A percentile compares a stretch with the other conserved stretches of the same genome.
Evolutionary conservation across 2,113 vertebrate genomes (phyloP).

Genomic region (Pseudonaja textilis): DNA sequence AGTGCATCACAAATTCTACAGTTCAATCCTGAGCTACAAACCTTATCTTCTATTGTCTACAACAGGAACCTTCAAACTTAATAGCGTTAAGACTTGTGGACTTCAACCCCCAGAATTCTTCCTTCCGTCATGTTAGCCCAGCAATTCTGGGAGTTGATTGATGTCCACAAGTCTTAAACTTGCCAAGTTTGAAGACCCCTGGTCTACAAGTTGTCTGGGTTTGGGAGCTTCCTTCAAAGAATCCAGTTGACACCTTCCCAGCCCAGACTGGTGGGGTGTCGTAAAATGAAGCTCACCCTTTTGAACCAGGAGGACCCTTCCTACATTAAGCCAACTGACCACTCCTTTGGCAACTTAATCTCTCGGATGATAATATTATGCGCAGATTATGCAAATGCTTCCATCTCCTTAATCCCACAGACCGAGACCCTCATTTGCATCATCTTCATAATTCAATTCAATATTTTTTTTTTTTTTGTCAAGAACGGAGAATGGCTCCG

Average conservation of each 20-base stretch:
- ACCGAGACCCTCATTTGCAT: slow-evolving; percentile 71
- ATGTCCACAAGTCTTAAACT: too few species aligned
- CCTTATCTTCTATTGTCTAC: not conserved
- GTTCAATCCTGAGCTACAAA: not conserved
- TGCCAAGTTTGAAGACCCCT: too few species aligned
- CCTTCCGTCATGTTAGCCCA: too few species aligned
- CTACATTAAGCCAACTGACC: not conserved
- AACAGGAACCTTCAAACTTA: not conserved
- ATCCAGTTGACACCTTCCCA: not conserved
- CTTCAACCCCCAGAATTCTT: too few species aligned
- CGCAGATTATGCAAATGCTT: slow-evolving; percentile 68
- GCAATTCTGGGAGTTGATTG: too few species aligned
- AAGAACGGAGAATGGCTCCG: slow-evolving; percentile 75
- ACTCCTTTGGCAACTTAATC: slow-evolving; percentile 17
- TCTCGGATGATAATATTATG: slow-evolving; percentile 53
- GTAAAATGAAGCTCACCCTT: not conserved
- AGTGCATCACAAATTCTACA: not conserved
- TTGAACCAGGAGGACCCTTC: not conserved
- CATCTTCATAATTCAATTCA: slow-evolving; percentile 78
- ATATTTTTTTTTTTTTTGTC: slow-evolving; percentile 67
- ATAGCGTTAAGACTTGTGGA: too few species aligned
- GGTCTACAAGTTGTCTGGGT: not conserved
- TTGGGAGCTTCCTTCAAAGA: not conserved
- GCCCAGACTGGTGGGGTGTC: not conserved
- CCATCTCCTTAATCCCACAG: slow-evolving; percentile 66